phyloP scores from a whole-genome alignment of 2,888 invertebrate genomes.

The Allygus modestus region DNA sequence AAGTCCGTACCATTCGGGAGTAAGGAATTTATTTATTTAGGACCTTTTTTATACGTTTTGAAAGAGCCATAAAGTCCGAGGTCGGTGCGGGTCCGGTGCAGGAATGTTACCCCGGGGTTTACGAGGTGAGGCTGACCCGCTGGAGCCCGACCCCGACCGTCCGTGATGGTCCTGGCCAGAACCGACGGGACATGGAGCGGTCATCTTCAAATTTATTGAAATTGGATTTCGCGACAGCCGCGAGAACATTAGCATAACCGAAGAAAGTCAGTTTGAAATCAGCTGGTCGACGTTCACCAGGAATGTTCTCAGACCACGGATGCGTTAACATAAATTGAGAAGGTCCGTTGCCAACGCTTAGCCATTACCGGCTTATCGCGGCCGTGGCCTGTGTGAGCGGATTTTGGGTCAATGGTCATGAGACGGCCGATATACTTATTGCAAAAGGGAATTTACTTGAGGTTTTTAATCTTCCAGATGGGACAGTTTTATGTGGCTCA shows the following conservation, averaged over 20 bases:
- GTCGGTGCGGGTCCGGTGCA: not conserved
- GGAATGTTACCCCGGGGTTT: not conserved
- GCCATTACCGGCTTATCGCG: conserved; percentile 11
- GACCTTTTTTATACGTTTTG: not conserved
- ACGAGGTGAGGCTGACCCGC: not conserved
- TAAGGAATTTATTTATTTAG: conserved; percentile 26
- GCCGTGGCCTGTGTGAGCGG: not conserved
- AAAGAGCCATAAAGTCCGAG: conserved; percentile 6
- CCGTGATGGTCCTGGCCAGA: not conserved
- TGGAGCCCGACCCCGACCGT: not conserved
- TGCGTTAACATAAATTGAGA: conserved; percentile 29
- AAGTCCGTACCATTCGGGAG: not conserved
- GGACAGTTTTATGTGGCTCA: not conserved
- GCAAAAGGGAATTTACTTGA: conserved; percentile 7
- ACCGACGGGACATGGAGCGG: not conserved
- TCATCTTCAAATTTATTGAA: conserved; percentile 41
- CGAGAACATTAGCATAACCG: conserved; percentile 1
- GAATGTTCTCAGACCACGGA: not conserved
- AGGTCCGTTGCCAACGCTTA: conserved; percentile 4
- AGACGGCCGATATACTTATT: conserved; percentile 9
- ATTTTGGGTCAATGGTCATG: conserved; percentile 30
- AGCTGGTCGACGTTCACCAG: not conserved
- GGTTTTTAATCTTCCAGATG: not conserved
- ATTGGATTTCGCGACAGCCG: conserved; percentile 8
- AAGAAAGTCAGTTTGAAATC: conserved; percentile 1